Evolutionary conservation across 2,888 invertebrate species (phyloP).

Genomic region (Rotaria socialis): DNA sequence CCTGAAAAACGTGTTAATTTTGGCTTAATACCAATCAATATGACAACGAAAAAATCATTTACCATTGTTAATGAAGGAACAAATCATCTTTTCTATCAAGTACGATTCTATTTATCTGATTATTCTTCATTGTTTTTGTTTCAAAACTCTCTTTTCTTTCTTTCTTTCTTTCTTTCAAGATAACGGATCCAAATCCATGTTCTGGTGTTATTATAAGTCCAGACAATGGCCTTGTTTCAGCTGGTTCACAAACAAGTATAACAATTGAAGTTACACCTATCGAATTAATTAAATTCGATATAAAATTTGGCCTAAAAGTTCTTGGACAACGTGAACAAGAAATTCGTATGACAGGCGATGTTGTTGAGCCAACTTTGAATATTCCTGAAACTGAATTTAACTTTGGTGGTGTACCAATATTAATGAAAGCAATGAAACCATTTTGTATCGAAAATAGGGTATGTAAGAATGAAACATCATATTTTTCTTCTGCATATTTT

Average conservation of each 20-base stretch:
- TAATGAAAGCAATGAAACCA: constrained; percentile 53
- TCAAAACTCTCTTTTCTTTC: not conserved
- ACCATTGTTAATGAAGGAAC: constrained; percentile 55
- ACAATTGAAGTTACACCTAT: constrained; percentile 54
- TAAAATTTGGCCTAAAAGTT: constrained; percentile 54
- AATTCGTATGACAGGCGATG: constrained; percentile 58
- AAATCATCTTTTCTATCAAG: constrained; percentile 59
- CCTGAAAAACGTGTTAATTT: constrained; percentile 56
- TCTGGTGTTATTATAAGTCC: constrained; percentile 56
- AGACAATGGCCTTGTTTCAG: constrained; percentile 56
- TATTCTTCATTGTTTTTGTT: too few relatives aligned
- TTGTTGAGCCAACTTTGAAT: constrained; percentile 56
- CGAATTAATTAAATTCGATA: constrained; percentile 59
- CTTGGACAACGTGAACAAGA: constrained; percentile 56
- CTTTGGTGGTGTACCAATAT: constrained; percentile 59
- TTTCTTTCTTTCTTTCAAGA: constrained; percentile 49
- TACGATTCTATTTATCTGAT: constrained; percentile 46
- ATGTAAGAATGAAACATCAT: constrained; percentile 3
- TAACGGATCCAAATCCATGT: constrained; percentile 57
- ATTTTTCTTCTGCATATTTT: not conserved
- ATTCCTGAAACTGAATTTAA: constrained; percentile 56
- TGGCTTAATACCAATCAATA: constrained; percentile 57
- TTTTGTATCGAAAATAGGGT: constrained; percentile 57
- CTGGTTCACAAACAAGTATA: constrained; percentile 55
- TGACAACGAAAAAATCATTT: constrained; percentile 55